phyloP scores from a whole-genome alignment of 2,797 vertebrate genomes.

The Astyanax mexicanus region DNA sequence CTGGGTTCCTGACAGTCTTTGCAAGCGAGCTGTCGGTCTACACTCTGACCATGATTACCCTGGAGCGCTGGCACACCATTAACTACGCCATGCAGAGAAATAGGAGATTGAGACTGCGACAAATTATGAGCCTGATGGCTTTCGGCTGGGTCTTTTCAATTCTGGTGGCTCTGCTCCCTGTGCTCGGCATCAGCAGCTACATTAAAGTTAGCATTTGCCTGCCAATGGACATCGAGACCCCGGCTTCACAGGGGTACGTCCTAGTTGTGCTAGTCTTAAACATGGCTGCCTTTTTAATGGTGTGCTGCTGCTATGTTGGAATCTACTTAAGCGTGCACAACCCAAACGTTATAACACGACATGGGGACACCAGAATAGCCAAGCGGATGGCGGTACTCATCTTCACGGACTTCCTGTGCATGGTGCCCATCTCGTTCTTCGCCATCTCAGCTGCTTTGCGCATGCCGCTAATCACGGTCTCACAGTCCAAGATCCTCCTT shows the following conservation, averaged over 20 bases:
- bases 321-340: conserved; percentile 89
- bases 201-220: conserved; percentile 94
- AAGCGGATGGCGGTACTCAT: conserved; percentile 95
- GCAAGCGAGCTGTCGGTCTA: conserved; percentile 91
- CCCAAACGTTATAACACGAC: conserved; percentile 80
- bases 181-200: conserved; percentile 91
- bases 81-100: conserved; percentile 89
- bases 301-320: conserved; percentile 89
- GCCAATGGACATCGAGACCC: conserved; percentile 90
- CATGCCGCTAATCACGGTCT: conserved; percentile 92
- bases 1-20: conserved; percentile 91
- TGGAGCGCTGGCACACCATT: conserved; percentile 94
- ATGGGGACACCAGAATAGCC: conserved; percentile 88
- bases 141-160: conserved; percentile 88
- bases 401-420: conserved; percentile 94
- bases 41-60: conserved; percentile 87
- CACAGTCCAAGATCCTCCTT: conserved; percentile 92
- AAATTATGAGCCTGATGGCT: conserved; percentile 84
- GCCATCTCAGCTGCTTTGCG: conserved; percentile 92
- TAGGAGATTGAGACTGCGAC: conserved; percentile 83
- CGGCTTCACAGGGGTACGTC: conserved; percentile 86
- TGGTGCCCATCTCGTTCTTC: conserved; percentile 95
- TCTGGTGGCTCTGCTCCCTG: conserved; percentile 84
- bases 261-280: conserved; percentile 85
- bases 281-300: conserved; percentile 83